phyloP scores from a whole-genome alignment of 2,113 vertebrate genomes.

The Caracal caracal region DNA sequence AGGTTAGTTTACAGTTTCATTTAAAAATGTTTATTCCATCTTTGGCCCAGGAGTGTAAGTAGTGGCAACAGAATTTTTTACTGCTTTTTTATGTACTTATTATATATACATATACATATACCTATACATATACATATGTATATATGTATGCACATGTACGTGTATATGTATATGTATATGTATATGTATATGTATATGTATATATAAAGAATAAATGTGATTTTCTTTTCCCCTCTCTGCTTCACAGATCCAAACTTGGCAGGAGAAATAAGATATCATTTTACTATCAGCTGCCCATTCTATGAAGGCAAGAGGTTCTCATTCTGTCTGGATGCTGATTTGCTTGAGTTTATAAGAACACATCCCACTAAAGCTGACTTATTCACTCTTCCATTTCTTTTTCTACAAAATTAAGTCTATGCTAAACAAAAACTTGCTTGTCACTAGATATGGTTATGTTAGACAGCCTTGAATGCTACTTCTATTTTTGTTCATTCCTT shows the following conservation, averaged over 20 bases:
- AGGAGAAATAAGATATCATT: conserved; percentile 19
- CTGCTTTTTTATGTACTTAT: not conserved
- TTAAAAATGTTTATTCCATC: not conserved
- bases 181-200: not conserved
- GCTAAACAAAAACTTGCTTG: not conserved
- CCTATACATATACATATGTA: no score
- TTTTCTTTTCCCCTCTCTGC: not conserved
- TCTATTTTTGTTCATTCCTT: not conserved
- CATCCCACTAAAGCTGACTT: not conserved
- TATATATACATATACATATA: not conserved
- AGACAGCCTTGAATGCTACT: not conserved
- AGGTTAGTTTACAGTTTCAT: not conserved
- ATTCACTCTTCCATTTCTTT: not conserved
- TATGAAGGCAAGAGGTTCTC: not conserved
- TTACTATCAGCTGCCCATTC: not conserved
- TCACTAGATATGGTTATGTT: not conserved
- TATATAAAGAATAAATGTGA: not conserved
- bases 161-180: not conserved
- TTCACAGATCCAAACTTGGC: not conserved
- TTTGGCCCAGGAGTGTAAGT: not conserved
- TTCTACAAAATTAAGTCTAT: not conserved
- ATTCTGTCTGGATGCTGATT: not conserved
- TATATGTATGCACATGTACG: not conserved
- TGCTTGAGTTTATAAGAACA: not conserved
- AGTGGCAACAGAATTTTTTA: not conserved